These are phyloP conservation scores for Chiroxiphia lanceolata DNA, from an alignment of 2,797 vertebrate genomes.

Conservation along the genomic window DNA sequence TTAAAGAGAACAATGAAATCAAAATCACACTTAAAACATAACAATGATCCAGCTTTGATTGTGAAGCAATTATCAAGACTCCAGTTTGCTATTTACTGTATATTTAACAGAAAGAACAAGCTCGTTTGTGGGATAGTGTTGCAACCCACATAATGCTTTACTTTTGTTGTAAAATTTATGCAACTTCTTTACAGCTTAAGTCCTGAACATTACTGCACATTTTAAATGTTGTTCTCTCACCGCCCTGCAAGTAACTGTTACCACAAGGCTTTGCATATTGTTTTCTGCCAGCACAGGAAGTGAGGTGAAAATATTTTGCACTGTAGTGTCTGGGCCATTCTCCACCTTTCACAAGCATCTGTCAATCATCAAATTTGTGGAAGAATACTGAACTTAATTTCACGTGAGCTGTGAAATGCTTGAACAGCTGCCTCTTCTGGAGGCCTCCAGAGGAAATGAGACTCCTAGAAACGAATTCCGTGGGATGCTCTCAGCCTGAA, in stretches of 20 bases:
- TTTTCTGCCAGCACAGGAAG: neutral
- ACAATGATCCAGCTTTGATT: neutral
- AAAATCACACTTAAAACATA: neutral
- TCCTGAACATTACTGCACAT: neutral
- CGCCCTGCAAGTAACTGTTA: neutral
- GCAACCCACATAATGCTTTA: neutral
- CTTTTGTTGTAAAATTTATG: neutral
- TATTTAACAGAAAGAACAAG: neutral
- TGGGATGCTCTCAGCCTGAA: slow-evolving; percentile 28
- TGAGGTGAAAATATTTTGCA: slow-evolving; percentile 9
- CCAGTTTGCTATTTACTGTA: neutral
- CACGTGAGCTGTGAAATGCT: slow-evolving; percentile 5
- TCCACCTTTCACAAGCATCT: slow-evolving; percentile 20
- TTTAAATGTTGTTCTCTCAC: neutral
- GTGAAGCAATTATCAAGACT: neutral
- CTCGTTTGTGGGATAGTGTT: neutral
- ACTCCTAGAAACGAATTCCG: slow-evolving; percentile 24
- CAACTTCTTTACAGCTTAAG: neutral
- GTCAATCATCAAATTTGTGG: neutral
- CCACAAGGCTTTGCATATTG: neutral
- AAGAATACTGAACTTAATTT: slow-evolving; percentile 27
- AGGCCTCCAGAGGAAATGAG: slow-evolving; percentile 55
- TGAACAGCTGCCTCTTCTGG: slow-evolving; percentile 45
- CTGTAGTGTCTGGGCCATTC: neutral
- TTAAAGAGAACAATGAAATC: neutral